Conservation (phyloP, 2,888 invertebrate genomes). For the Torymus aiolomorphi region DNA sequence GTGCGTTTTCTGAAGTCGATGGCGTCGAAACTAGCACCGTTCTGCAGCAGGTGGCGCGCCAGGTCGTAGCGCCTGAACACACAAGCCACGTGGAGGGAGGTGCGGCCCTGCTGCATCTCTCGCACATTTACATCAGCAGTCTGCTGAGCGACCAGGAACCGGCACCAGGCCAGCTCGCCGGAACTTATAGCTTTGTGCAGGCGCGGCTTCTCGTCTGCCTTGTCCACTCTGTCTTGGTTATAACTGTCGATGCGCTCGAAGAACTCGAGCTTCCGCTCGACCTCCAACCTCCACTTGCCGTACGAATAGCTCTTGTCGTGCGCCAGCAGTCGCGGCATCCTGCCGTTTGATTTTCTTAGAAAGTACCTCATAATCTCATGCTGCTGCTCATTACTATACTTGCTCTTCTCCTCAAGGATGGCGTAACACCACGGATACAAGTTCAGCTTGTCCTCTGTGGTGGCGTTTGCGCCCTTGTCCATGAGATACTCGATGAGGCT, state of each 20-base stretch:
- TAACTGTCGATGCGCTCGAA: background rate
- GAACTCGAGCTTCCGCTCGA: background rate
- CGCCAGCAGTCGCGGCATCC: background rate
- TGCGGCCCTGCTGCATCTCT: background rate
- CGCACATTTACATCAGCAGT: background rate
- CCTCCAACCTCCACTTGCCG: background rate
- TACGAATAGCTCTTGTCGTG: background rate
- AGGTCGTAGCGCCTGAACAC: background rate
- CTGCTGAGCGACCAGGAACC: background rate
- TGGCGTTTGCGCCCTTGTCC: background rate
- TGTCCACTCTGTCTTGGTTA: background rate
- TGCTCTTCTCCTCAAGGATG: background rate
- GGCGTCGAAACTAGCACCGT: background rate
- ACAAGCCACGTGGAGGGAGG: background rate
- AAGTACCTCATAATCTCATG: background rate
- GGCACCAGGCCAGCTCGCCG: background rate
- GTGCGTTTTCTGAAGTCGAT: background rate
- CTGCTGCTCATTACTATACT: background rate
- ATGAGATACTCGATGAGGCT: background rate
- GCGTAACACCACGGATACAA: constrained; percentile 29
- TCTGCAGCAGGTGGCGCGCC: background rate
- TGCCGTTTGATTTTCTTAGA: background rate
- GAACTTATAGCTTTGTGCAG: constrained; percentile 1
- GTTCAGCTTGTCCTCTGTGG: background rate
- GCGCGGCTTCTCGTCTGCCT: background rate